A percentile compares a stretch with the other conserved stretches of the same genome.
Evolutionary conservation across 1,140 invertebrate species (phyloP).

Genomic region (Drosophila novamexicana): DNA sequence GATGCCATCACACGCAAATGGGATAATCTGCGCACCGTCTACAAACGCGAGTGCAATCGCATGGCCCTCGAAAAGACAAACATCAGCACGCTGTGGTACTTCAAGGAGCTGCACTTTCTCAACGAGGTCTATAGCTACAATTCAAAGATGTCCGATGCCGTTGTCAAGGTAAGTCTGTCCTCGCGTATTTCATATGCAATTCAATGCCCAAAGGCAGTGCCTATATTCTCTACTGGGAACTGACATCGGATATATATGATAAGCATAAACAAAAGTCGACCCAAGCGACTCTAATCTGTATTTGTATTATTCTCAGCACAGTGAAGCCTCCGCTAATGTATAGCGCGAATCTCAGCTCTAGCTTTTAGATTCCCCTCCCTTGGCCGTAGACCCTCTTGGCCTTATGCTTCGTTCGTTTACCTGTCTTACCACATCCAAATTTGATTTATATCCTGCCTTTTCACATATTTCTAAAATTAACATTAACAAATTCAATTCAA

Average conservation of each 20-base stretch:
- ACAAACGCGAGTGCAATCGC: constrained; percentile 82
- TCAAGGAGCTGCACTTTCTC: constrained; percentile 79
- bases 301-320: background rate
- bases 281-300: background rate
- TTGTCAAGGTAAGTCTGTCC: constrained; percentile 63
- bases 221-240: constrained; percentile 9
- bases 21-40: constrained; percentile 80
- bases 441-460: too few relatives aligned
- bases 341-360: too few relatives aligned
- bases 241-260: constrained; percentile 9
- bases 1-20: constrained; percentile 81
- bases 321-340: background rate
- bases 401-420: too few relatives aligned
- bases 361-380: too few relatives aligned
- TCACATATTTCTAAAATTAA: too few relatives aligned
- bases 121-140: constrained; percentile 80
- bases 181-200: background rate
- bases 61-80: constrained; percentile 80
- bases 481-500: too few relatives aligned
- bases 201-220: background rate
- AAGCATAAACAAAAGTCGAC: constrained; percentile 1
- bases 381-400: too few relatives aligned
- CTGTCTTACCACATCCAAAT: too few relatives aligned
- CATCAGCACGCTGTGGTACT: constrained; percentile 79
- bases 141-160: constrained; percentile 76